Evolutionary conservation across 2,888 invertebrate genomes (phyloP), one percentile per base, ranked within the genome.

Genomic region (Phymatocera aterrima): DNA sequence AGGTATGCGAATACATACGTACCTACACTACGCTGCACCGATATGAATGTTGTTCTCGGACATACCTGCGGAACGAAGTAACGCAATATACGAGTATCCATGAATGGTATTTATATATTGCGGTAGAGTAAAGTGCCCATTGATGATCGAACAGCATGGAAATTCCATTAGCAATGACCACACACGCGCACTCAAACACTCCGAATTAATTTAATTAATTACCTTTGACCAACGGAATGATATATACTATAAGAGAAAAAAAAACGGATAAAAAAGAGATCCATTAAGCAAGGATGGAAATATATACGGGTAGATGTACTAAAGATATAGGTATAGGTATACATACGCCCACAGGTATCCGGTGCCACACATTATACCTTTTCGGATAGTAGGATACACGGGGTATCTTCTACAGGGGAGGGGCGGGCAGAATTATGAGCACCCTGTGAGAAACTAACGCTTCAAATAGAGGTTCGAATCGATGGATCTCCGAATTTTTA

Each of bases 141-240:
- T 34, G 28, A 48, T 18, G 51, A 51, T 72, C 48, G 72, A 28
- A 51, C 48, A 72, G 72, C 51, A 48, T 18, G 51, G 48, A 72
- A 48, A 51, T 72, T 72, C 72, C 51, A 72, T 72, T 72, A 72
- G 72, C 51, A 72, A 68, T 72, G 51, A 72, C 51, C 72, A 72
- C 37, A 64, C 48, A 72, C 48, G 48, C 51, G 12, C 43, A 46
- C 28, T 24, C 68, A 61, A 1, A 61, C 34, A 34, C 21, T 72
- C 34, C n/a, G 72, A 51, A 51, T 72, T 48, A 72, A 72, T 72
- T 72, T 34, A 48, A 72, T 48, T 72, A 72, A 72, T 72, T 48
- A 31, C 72, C 34, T 48, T 72, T 72, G 51, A 51, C 34, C 43
- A 72, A 31, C 72, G 72, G 48, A 51, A 72, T 72, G 51, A n/a